Evolutionary conservation across 2,113 vertebrate genomes (phyloP).

Genomic region (Eulemur rufifrons): DNA sequence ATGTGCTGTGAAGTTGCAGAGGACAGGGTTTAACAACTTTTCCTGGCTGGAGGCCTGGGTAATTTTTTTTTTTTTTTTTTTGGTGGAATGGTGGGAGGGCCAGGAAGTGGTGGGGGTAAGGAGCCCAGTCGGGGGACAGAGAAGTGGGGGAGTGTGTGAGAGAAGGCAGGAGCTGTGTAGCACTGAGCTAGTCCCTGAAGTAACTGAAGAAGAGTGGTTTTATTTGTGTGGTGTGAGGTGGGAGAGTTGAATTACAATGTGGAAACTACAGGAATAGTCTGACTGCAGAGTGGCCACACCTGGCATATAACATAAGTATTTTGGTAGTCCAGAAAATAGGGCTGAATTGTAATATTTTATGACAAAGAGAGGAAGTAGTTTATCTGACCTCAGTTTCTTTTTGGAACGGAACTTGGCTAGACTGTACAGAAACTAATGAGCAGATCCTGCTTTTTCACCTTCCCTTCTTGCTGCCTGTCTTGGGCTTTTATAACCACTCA

Average conservation of each 20-base stretch:
- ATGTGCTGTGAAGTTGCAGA: constrained; percentile 64
- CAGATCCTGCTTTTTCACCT: neutral
- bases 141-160: neutral
- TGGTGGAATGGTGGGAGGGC: neutral
- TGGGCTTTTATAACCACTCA: neutral
- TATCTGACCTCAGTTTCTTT: neutral
- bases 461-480: fast-evolving
- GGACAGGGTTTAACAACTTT: constrained; percentile 70
- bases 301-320: neutral
- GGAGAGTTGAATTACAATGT: neutral
- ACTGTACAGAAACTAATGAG: too few relatives aligned
- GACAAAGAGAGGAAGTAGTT: neutral
- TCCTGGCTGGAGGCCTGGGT: constrained; percentile 67
- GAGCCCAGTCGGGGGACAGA: fast-evolving
- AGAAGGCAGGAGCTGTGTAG: neutral
- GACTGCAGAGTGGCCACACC: neutral
- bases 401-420: neutral
- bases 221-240: neutral
- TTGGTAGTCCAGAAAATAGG: neutral
- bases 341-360: neutral
- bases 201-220: neutral
- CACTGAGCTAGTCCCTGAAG: neutral
- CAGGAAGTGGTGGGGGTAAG: constrained; percentile 5
- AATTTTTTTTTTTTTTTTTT: neutral
- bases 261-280: neutral